A percentile compares a stretch with the other conserved stretches of the same genome.
Conservation (phyloP, 1,140 invertebrate species). For the Drosophila quadrilineata region DNA sequence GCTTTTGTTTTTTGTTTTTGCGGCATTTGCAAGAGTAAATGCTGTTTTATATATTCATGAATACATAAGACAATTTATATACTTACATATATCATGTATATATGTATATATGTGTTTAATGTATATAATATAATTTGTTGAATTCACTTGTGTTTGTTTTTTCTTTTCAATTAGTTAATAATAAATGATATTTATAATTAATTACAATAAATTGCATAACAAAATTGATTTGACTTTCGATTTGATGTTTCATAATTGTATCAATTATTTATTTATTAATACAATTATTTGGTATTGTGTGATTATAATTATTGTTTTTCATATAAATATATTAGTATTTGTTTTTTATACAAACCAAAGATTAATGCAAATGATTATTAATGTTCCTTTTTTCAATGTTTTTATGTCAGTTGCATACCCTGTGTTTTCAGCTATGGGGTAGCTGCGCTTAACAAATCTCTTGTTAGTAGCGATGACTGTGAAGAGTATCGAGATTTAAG, state of each 20-base stretch:
- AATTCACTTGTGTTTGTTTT: no score
- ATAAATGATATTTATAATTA: constrained; percentile 65
- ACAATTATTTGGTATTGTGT: constrained; percentile 29
- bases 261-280: constrained; percentile 46
- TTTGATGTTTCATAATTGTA: constrained; percentile 11
- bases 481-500: no score
- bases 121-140: constrained; percentile 27
- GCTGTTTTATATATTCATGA: constrained; percentile 44
- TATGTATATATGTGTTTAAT: constrained; percentile 29
- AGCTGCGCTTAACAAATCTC: no score
- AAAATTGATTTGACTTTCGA: constrained; percentile 47
- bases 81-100: constrained; percentile 38
- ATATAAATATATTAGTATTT: neutral
- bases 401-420: neutral
- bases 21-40: constrained; percentile 52
- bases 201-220: constrained; percentile 69
- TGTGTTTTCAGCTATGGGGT: constrained; percentile 3
- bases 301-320: constrained; percentile 19
- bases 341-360: constrained; percentile 42
- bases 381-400: constrained; percentile 15
- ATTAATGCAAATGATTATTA: constrained; percentile 49
- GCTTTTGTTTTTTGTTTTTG: constrained; percentile 25
- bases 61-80: no score
- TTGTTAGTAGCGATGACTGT: no score
- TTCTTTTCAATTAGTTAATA: constrained; percentile 47